A percentile compares a stretch with the other conserved stretches of the same genome.
Evolutionary conservation across 2,888 invertebrate species (phyloP).

Genomic region (Ptychoptera albimana): DNA sequence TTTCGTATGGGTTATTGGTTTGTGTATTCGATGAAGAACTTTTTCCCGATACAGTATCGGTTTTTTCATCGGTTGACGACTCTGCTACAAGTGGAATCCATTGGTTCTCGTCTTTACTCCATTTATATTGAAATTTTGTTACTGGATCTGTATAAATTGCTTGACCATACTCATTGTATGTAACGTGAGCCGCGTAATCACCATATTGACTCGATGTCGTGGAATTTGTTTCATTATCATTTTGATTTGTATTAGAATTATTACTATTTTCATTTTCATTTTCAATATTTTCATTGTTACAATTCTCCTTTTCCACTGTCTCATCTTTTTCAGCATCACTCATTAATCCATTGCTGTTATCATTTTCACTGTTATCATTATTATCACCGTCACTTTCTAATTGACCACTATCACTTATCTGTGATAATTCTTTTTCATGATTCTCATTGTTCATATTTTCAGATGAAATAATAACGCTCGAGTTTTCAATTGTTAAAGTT

Average conservation of each 20-base stretch:
- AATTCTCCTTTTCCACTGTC: not conserved
- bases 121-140: slow-evolving; percentile 48
- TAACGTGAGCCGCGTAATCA: slow-evolving; percentile 40
- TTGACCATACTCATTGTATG: slow-evolving; percentile 46
- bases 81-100: slow-evolving; percentile 29
- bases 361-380: not conserved
- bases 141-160: slow-evolving; percentile 62
- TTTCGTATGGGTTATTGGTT: slow-evolving; percentile 23
- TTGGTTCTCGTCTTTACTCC: slow-evolving; percentile 36
- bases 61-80: slow-evolving; percentile 14
- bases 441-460: slow-evolving; percentile 10
- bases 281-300: not conserved
- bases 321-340: not conserved
- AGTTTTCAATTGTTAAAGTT: not conserved
- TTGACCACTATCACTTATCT: not conserved
- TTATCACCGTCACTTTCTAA: no score
- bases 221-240: not conserved
- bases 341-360: not conserved
- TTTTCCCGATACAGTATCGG: slow-evolving; percentile 16
- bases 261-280: not conserved
- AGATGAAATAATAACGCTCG: slow-evolving; percentile 6
- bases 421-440: slow-evolving; percentile 8
- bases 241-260: not conserved
- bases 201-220: slow-evolving; percentile 23
- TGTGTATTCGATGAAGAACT: slow-evolving; percentile 8